These are phyloP conservation scores for Cyanoramphus novaezelandiae DNA, from an alignment of 2,113 vertebrate genomes.

Conservation along the genomic window DNA sequence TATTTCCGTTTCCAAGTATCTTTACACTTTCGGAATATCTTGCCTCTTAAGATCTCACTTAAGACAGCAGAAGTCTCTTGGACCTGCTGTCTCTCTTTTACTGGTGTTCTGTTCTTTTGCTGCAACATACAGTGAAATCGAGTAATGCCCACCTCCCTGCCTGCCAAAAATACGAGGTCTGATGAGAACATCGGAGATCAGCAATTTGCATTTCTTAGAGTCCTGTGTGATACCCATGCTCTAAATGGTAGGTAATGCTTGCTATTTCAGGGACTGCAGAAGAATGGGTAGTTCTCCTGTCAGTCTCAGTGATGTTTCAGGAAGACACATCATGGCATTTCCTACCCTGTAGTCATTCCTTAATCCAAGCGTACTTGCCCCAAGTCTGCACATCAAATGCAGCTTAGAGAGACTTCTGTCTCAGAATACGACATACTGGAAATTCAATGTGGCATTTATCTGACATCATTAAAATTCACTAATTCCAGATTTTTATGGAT, in stretches of 20 bases:
- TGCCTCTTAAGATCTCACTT: not conserved
- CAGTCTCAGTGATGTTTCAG: not conserved
- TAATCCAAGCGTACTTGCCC: not conserved
- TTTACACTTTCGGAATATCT: not conserved
- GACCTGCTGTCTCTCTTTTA: not conserved
- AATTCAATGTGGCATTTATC: not conserved
- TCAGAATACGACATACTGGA: not conserved
- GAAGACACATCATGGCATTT: not conserved
- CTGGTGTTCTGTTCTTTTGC: not conserved
- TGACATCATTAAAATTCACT: not conserved
- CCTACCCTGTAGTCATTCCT: not conserved
- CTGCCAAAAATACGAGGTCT: not conserved
- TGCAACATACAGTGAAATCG: not conserved
- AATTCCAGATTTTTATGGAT: not conserved
- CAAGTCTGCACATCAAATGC: not conserved
- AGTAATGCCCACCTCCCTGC: not conserved
- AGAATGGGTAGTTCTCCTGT: not conserved
- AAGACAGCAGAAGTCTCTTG: not conserved
- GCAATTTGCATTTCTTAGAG: not conserved
- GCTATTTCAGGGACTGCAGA: not conserved
- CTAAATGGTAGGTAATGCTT: not conserved
- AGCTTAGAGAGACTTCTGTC: not conserved
- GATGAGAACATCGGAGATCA: not conserved
- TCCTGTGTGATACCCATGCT: not conserved
- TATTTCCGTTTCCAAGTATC: not conserved